Conservation (phyloP, 2,113 vertebrate species). For the Neodon shergylaensis region DNA sequence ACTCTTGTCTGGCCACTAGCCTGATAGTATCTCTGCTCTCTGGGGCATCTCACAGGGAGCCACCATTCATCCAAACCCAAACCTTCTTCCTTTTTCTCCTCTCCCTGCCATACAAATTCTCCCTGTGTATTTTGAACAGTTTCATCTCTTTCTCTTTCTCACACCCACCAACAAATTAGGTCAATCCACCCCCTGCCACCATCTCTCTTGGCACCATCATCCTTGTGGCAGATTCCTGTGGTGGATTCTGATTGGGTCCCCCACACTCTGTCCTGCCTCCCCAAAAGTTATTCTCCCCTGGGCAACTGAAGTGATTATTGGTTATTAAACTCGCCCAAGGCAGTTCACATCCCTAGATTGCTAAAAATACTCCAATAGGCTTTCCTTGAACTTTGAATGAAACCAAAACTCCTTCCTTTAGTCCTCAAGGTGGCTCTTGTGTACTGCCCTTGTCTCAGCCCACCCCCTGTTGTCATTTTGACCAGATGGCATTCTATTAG, state of each 20-base stretch:
- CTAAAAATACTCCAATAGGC: background rate
- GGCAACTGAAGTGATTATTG: background rate
- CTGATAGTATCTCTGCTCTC: background rate
- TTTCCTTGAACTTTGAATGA: constrained; percentile 34
- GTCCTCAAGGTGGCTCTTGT: background rate
- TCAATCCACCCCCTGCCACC: background rate
- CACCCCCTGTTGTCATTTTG: background rate
- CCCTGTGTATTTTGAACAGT: background rate
- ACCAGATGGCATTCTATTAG: background rate
- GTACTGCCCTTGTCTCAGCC: background rate
- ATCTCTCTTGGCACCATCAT: background rate
- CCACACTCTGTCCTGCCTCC: background rate
- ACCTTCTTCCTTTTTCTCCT: background rate
- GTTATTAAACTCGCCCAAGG: background rate
- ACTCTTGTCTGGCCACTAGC: background rate
- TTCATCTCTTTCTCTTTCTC: background rate
- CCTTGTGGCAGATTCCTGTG: background rate
- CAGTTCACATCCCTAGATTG: background rate
- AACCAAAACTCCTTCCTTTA: background rate
- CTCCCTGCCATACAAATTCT: background rate
- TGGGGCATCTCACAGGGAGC: background rate
- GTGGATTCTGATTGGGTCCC: background rate
- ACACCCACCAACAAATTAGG: background rate
- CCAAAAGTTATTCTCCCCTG: background rate
- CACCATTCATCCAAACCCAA: background rate